Evolutionary conservation across 2,113 vertebrate genomes (phyloP).

Genomic region (Dicentrarchus labrax): DNA sequence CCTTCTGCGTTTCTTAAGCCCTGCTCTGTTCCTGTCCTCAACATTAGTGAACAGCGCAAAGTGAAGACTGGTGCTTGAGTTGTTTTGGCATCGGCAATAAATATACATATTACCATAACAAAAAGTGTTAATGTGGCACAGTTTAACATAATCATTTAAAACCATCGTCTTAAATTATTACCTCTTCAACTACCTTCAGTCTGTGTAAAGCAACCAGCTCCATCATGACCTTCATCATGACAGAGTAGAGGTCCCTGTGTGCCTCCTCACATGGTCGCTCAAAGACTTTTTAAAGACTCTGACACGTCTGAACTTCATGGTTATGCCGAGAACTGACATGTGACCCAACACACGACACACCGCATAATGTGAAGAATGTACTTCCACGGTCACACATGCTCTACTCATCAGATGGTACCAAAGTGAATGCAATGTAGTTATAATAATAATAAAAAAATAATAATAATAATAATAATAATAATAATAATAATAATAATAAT

Average conservation of each 20-base stretch:
- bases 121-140: conserved; percentile 85
- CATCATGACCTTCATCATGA: not conserved
- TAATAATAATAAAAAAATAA: conserved; percentile 41
- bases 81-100: conserved; percentile 89
- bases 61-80: conserved; percentile 64
- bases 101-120: conserved; percentile 65
- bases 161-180: conserved; percentile 54
- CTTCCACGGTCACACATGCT: conserved; percentile 5
- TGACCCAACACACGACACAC: not conserved
- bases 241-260: conserved; percentile 13
- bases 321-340: not conserved
- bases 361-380: not conserved
- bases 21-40: conserved; percentile 46
- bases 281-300: conserved; percentile 8
- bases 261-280: conserved; percentile 44
- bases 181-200: conserved; percentile 24
- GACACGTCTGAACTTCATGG: conserved; percentile 9
- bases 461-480: conserved; percentile 37
- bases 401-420: conserved; percentile 68
- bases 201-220: conserved; percentile 44
- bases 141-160: conserved; percentile 61
- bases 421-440: conserved; percentile 52
- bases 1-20: not conserved
- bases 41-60: conserved; percentile 76
- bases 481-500: conserved; percentile 39